Conservation (phyloP, 2,113 vertebrate species). For the Emydura subglobosa region DNA sequence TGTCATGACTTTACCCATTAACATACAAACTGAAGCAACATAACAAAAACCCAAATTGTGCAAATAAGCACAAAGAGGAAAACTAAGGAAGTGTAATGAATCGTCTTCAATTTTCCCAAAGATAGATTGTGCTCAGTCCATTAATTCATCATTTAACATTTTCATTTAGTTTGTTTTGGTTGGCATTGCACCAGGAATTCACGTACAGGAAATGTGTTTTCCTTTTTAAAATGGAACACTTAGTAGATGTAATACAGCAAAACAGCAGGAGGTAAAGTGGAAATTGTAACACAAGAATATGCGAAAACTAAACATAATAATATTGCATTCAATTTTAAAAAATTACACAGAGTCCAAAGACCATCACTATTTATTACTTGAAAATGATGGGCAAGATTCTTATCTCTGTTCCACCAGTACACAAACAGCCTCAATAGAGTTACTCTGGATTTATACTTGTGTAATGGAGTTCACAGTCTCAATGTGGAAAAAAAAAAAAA, state of each 20-base stretch:
- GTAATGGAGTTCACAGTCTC: background rate
- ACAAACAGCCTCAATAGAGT: background rate
- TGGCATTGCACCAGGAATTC: constrained; percentile 44
- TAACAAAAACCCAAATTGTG: background rate
- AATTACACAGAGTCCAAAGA: background rate
- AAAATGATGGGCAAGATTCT: background rate
- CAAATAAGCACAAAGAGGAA: constrained; percentile 24
- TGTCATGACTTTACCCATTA: background rate
- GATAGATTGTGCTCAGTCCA: constrained; percentile 22
- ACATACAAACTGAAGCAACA: constrained; percentile 12
- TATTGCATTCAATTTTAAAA: background rate
- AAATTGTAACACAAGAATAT: constrained; percentile 36
- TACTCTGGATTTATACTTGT: background rate
- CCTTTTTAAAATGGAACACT: constrained; percentile 7
- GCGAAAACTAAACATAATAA: background rate
- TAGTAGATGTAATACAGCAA: background rate
- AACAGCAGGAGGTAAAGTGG: constrained; percentile 22
- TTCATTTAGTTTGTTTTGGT: constrained; percentile 25
- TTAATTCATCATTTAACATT: constrained; percentile 59
- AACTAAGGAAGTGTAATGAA: constrained; percentile 32
- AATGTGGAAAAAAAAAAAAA: background rate
- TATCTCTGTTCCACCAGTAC: background rate
- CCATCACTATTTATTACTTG: background rate
- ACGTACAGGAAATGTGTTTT: background rate
- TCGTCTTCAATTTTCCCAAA: constrained; percentile 27